Evolutionary conservation across 2,888 invertebrate species (phyloP).

Genomic region (Ormyrus nitidulus): DNA sequence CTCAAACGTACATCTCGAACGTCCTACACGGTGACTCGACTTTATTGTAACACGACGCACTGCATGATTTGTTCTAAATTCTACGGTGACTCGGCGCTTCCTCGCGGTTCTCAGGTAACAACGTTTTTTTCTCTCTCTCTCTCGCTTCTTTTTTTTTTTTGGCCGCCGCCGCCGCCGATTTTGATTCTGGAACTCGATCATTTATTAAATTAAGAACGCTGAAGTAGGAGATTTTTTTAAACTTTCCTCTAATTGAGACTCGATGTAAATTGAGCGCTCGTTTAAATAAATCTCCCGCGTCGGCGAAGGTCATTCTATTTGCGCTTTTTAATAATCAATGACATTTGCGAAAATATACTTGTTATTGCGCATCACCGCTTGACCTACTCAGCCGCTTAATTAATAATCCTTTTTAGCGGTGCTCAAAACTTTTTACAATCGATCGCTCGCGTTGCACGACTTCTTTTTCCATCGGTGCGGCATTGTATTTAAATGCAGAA

Average conservation of each 20-base stretch:
- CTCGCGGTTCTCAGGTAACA: too few species aligned
- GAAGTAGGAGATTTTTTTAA: too few species aligned
- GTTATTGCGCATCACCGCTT: conserved; percentile 12
- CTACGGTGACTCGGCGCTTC: not conserved
- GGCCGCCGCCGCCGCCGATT: too few species aligned
- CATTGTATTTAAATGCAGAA: conserved; percentile 43
- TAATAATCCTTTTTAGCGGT: conserved; percentile 31
- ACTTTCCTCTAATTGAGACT: too few species aligned
- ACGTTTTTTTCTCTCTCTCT: too few species aligned
- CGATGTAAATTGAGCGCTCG: too few species aligned
- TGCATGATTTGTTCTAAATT: not conserved
- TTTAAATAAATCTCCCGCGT: too few species aligned
- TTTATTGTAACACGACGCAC: not conserved
- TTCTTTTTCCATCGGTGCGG: conserved; percentile 19
- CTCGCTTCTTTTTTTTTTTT: too few species aligned
- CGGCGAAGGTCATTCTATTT: conserved; percentile 12
- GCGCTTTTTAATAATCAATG: conserved; percentile 20
- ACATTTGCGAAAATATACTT: conserved; percentile 18
- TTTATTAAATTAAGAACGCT: too few species aligned
- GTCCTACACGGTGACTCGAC: conserved; percentile 2
- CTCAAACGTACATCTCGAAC: not conserved
- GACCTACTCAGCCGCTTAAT: conserved; percentile 33
- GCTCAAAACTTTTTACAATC: conserved; percentile 1
- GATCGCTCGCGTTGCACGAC: not conserved
- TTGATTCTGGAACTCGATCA: too few species aligned